Evolutionary conservation across 2,888 invertebrate genomes (phyloP).

Genomic region (Coelopa pilipes): DNA sequence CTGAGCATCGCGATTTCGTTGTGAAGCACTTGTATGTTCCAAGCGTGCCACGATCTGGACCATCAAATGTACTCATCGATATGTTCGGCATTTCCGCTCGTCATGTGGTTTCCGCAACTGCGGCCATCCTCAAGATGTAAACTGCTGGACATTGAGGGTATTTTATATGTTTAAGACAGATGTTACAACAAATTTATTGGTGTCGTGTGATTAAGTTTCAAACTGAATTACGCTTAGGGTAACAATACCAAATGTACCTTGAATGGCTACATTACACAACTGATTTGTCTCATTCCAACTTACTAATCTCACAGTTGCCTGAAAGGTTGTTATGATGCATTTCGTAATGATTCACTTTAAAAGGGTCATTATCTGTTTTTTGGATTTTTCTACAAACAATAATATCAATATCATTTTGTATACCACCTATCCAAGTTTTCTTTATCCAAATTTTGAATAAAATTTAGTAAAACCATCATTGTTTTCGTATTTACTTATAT

Average conservation of each 20-base stretch:
- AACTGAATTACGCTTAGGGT: background rate
- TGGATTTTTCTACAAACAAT: too few species aligned
- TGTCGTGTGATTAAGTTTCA: conserved; percentile 10
- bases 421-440: too few species aligned
- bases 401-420: too few species aligned
- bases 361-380: too few species aligned
- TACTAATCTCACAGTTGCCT: background rate
- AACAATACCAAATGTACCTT: too few species aligned
- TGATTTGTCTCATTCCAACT: conserved; percentile 9
- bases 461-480: too few species aligned
- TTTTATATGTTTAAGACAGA: conserved; percentile 1
- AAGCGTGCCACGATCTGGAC: conserved; percentile 92
- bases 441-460: too few species aligned
- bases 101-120: conserved; percentile 79
- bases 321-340: background rate
- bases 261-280: background rate
- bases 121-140: conserved; percentile 71
- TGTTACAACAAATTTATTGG: background rate
- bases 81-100: conserved; percentile 88
- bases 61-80: conserved; percentile 85
- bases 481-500: too few species aligned
- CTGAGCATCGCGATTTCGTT: conserved; percentile 75
- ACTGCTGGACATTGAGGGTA: background rate
- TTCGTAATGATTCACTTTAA: too few species aligned
- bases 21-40: conserved; percentile 84